Evolutionary conservation across 2,797 vertebrate species (phyloP).

Genomic region (Sebastes kiyomatsui): DNA sequence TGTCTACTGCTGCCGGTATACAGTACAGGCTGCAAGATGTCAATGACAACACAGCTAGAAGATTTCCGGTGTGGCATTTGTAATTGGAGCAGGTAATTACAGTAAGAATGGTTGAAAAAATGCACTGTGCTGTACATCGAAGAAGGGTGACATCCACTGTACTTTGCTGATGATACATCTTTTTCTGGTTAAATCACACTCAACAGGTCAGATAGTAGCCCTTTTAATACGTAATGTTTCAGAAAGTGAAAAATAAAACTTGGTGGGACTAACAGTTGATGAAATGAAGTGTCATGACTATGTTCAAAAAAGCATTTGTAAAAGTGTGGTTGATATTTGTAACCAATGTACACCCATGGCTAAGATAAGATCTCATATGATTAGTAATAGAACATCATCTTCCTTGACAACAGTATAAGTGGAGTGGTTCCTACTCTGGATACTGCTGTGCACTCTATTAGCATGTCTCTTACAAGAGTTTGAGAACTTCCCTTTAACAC

Average conservation of each 20-base stretch:
- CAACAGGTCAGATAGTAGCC: background rate
- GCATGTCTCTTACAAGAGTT: background rate
- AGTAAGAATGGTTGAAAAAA: constrained; percentile 21
- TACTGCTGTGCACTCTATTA: background rate
- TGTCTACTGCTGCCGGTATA: background rate
- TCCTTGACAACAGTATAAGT: background rate
- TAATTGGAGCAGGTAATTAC: constrained; percentile 54
- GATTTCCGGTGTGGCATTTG: constrained; percentile 35
- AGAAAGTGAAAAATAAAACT: background rate
- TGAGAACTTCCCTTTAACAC: background rate
- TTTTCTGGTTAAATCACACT: background rate
- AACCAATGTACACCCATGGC: background rate
- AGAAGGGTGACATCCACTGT: background rate
- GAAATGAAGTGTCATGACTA: background rate
- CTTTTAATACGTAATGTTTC: background rate
- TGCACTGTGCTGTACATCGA: background rate
- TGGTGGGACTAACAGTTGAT: background rate
- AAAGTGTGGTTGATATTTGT: background rate
- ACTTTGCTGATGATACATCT: background rate
- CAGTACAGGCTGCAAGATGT: background rate
- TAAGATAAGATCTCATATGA: background rate
- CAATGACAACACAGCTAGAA: constrained; percentile 25
- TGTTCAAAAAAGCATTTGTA: background rate
- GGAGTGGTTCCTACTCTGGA: background rate
- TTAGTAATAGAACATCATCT: background rate